Conservation (phyloP, 1,140 invertebrate species). For the Cardiocondyla obscurior region DNA sequence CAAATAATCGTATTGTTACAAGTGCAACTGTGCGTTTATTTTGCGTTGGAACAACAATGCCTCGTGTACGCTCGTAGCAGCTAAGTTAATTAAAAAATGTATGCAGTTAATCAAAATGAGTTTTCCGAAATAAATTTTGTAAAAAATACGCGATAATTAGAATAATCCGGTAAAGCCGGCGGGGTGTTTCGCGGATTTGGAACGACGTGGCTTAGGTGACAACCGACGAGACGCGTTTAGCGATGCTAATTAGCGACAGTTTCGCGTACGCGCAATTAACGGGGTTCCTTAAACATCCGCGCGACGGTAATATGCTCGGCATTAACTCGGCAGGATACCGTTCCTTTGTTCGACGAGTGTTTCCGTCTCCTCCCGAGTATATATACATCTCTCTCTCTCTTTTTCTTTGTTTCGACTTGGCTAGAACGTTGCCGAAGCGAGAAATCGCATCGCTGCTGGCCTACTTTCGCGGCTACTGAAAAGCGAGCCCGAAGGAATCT, state of each 20-base stretch:
- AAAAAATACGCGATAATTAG: neutral
- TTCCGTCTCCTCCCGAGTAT: constrained; percentile 23
- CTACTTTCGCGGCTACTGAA: constrained; percentile 37
- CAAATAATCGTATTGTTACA: neutral
- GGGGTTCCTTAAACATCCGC: constrained; percentile 19
- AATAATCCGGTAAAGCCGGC: neutral
- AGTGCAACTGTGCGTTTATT: neutral
- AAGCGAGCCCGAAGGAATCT: constrained; percentile 17
- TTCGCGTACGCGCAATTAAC: constrained; percentile 58
- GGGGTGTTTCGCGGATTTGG: constrained; percentile 36
- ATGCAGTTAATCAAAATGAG: neutral
- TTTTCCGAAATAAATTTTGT: neutral
- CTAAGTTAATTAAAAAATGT: neutral
- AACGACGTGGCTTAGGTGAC: neutral
- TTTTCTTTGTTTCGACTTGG: neutral
- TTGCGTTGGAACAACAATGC: neutral
- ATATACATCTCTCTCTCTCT: constrained; percentile 5
- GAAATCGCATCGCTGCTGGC: constrained; percentile 32
- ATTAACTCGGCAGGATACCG: constrained; percentile 10
- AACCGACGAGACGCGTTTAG: neutral
- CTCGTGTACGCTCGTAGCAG: neutral
- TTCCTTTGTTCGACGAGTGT: constrained; percentile 21
- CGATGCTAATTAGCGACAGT: constrained; percentile 58
- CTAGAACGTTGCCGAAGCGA: constrained; percentile 44
- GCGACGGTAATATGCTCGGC: constrained; percentile 25